Conservation (phyloP, 1,140 invertebrate genomes). For the Halotydeus destructor region DNA sequence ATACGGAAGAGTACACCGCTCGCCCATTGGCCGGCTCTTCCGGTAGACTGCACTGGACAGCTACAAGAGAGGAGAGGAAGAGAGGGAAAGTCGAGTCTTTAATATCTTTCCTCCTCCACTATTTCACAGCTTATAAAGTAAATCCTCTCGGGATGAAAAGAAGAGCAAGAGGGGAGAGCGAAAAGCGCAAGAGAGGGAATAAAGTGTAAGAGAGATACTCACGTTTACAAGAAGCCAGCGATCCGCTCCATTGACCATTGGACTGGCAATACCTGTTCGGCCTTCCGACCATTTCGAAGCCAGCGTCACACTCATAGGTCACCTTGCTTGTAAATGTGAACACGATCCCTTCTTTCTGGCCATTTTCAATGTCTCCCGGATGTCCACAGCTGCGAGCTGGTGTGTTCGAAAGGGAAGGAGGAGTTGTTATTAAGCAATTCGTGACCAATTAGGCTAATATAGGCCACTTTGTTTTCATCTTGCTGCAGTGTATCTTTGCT, state of each 20-base stretch:
- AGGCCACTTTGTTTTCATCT: too few relatives aligned
- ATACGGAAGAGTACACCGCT: conserved; percentile 70
- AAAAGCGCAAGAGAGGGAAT: too few relatives aligned
- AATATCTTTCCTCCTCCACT: too few relatives aligned
- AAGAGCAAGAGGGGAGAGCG: too few relatives aligned
- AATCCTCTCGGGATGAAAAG: too few relatives aligned
- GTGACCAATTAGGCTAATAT: too few relatives aligned
- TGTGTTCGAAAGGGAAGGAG: neutral
- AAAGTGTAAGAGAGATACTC: conserved; percentile 16
- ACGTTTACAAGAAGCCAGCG: conserved; percentile 24
- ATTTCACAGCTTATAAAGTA: too few relatives aligned
- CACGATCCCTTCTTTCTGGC: conserved; percentile 70
- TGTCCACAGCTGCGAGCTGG: conserved; percentile 59
- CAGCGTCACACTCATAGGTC: conserved; percentile 73
- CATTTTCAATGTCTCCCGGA: conserved; percentile 68
- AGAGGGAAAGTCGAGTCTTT: too few relatives aligned
- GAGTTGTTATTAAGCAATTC: conserved; percentile 13
- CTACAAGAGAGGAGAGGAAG: too few relatives aligned
- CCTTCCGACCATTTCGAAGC: conserved; percentile 69
- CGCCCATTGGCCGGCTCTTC: conserved; percentile 71
- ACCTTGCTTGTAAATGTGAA: conserved; percentile 77
- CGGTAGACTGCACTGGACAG: conserved; percentile 67
- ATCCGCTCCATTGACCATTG: conserved; percentile 45
- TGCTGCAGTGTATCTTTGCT: too few relatives aligned
- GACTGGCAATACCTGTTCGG: conserved; percentile 59